Evolutionary conservation across 1,140 invertebrate species (phyloP).

Genomic region (Lethocerus indicus): DNA sequence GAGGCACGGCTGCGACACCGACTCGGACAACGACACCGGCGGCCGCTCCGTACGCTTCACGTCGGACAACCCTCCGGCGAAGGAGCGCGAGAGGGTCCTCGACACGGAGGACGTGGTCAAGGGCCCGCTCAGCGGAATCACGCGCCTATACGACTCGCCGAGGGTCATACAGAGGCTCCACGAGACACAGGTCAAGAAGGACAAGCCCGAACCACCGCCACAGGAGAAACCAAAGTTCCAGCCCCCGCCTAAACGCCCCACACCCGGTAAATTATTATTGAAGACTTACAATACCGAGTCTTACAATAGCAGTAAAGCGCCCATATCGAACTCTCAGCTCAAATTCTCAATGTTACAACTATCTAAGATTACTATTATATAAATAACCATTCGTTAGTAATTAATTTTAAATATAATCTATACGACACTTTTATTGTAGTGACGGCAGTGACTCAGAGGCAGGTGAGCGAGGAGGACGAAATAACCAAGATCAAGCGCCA

Average conservation of each 20-base stretch:
- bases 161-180: constrained; percentile 75
- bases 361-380: too few relatives aligned
- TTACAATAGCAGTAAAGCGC: not conserved
- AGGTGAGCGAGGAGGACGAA: constrained; percentile 77
- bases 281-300: too few relatives aligned
- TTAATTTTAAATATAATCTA: too few relatives aligned
- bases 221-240: constrained; percentile 24
- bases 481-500: constrained; percentile 75
- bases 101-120: constrained; percentile 75
- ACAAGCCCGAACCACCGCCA: constrained; percentile 38
- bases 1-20: constrained; percentile 31
- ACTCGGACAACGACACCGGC: constrained; percentile 48
- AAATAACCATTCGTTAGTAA: too few relatives aligned
- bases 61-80: constrained; percentile 25
- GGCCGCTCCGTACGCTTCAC: constrained; percentile 35
- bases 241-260: constrained; percentile 14
- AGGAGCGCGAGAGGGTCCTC: constrained; percentile 56
- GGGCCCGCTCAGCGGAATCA: constrained; percentile 78
- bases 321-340: too few relatives aligned
- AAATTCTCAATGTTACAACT: too few relatives aligned
- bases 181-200: constrained; percentile 54
- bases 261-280: too few relatives aligned
- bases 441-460: constrained; percentile 26
- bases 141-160: constrained; percentile 72
- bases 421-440: too few relatives aligned